A percentile compares a stretch with the other conserved stretches of the same genome.
phyloP scores from a whole-genome alignment of 2,797 vertebrate genomes.

The Pangasius djambal region DNA sequence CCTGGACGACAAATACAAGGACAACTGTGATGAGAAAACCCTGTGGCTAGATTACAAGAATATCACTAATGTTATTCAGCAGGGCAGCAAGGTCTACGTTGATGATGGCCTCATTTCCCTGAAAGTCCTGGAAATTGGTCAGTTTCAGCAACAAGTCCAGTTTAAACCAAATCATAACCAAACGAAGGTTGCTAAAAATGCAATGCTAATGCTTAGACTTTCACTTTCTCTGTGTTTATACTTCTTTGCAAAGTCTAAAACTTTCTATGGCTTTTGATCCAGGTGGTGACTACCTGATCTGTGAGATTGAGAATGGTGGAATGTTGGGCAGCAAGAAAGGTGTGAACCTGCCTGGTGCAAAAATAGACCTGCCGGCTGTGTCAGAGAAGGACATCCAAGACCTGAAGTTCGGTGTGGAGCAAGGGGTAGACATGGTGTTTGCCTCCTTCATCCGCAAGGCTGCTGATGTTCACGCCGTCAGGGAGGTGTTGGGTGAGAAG shows the following conservation, averaged over 20 bases:
- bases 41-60: conserved; percentile 99
- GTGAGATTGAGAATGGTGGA: conserved; percentile 90
- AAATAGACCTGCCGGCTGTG: conserved; percentile 91
- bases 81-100: conserved; percentile 86
- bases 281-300: conserved; percentile 85
- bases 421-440: conserved; percentile 96
- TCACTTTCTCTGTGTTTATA: conserved; percentile 49
- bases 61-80: conserved; percentile 86
- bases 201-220: not conserved
- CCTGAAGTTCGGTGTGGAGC: conserved; percentile 92
- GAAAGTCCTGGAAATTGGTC: conserved; percentile 88
- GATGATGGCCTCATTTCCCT: conserved; percentile 96
- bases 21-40: conserved; percentile 88
- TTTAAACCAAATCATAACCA: not conserved
- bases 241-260: conserved; percentile 72
- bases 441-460: conserved; percentile 98
- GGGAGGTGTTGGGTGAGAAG: conserved; percentile 91
- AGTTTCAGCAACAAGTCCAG: conserved; percentile 37
- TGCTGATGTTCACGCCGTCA: conserved; percentile 89
- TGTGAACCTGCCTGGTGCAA: conserved; percentile 93
- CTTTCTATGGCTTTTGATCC: conserved; percentile 53
- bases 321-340: conserved; percentile 96
- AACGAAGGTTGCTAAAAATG: not conserved
- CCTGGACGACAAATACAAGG: conserved; percentile 85
- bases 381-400: conserved; percentile 95